Evolutionary conservation across 2,113 vertebrate species (phyloP).

Genomic region (Azemiops feae): DNA sequence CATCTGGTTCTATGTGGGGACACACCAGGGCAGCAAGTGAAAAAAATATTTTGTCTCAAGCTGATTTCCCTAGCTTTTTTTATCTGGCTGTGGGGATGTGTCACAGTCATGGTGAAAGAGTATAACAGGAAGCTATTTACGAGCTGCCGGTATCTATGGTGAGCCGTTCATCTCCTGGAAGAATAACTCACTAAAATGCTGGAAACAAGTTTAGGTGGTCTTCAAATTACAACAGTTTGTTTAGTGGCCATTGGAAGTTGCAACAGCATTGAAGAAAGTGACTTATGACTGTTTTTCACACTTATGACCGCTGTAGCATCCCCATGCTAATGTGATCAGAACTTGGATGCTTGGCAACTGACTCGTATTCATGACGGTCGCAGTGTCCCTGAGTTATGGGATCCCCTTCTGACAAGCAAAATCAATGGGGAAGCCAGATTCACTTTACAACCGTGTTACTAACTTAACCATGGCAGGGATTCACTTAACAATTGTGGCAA

Average conservation of each 20-base stretch:
- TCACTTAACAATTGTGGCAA: background rate
- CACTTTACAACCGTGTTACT: background rate
- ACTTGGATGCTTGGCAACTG: background rate
- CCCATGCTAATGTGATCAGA: background rate
- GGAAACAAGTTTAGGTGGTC: background rate
- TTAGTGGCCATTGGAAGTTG: background rate
- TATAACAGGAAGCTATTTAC: background rate
- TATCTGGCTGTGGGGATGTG: background rate
- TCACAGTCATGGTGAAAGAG: background rate
- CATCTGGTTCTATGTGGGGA: background rate
- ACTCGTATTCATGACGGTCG: no score
- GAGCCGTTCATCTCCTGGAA: background rate
- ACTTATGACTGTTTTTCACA: background rate
- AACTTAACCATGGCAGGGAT: background rate
- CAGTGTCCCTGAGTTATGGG: no score
- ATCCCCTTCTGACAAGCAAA: no score
- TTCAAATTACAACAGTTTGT: background rate
- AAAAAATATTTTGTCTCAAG: rapidly evolving
- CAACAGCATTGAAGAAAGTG: background rate
- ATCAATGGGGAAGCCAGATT: no score
- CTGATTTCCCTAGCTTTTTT: background rate
- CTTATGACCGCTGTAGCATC: background rate
- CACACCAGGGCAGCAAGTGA: background rate
- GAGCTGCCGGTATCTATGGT: background rate
- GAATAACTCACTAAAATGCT: background rate